phyloP scores from a whole-genome alignment of 1,140 invertebrate genomes.

The Pollicipes pollicipes region DNA sequence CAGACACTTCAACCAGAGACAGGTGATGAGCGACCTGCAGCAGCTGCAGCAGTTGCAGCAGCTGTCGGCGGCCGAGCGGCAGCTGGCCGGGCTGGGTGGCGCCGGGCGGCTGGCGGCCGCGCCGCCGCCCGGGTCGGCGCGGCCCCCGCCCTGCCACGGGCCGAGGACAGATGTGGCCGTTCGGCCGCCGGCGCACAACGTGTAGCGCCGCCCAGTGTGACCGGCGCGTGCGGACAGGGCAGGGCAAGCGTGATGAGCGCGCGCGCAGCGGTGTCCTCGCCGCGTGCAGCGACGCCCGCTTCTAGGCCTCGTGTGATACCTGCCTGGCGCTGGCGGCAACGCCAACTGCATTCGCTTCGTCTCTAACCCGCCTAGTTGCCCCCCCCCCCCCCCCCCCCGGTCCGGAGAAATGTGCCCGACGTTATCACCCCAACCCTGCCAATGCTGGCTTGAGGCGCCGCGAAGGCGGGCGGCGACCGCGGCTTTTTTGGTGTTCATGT shows the following conservation, averaged over 20 bases:
- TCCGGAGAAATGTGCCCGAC: neutral
- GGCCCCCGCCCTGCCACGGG: no score
- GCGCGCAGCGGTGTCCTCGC: no score
- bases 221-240: no score
- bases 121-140: no score
- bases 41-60: constrained; percentile 22
- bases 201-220: neutral
- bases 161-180: neutral
- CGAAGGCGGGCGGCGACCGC: neutral
- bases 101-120: no score
- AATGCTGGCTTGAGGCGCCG: neutral
- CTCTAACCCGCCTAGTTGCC: neutral
- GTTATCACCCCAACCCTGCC: neutral
- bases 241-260: no score
- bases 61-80: constrained; percentile 37
- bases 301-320: neutral
- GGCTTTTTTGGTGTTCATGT: neutral
- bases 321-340: no score
- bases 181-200: neutral
- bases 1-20: neutral
- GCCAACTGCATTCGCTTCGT: neutral
- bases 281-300: no score
- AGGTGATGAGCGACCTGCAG: neutral
- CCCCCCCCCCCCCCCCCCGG: no score
- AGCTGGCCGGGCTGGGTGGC: constrained; percentile 28